Conservation (phyloP, 2,888 invertebrate genomes). For the Aproaerema taeniolella region DNA sequence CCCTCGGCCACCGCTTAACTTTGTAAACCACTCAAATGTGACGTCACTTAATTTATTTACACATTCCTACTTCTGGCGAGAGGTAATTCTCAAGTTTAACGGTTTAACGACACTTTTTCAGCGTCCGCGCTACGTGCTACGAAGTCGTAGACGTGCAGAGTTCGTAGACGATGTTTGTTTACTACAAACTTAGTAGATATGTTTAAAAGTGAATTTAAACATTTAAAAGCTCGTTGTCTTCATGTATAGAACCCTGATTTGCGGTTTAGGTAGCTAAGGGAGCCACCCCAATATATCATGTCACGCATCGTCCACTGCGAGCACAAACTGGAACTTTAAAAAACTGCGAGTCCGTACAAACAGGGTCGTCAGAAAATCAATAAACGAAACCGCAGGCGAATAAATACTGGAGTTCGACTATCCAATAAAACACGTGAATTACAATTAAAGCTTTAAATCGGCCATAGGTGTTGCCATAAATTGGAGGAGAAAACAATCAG, state of each 20-base stretch:
- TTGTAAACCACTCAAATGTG: constrained; percentile 65
- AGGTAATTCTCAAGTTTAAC: constrained; percentile 49
- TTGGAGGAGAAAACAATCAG: constrained; percentile 75
- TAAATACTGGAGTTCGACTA: constrained; percentile 67
- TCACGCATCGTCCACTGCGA: constrained; percentile 30
- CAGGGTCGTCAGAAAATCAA: constrained; percentile 58
- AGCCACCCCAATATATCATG: constrained; percentile 31
- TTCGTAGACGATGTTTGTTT: no score
- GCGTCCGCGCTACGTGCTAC: constrained; percentile 48
- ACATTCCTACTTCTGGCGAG: constrained; percentile 54
- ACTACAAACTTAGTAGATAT: no score
- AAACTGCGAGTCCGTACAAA: constrained; percentile 41
- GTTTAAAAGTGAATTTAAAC: no score
- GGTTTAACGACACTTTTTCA: constrained; percentile 61
- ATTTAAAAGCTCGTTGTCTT: no score
- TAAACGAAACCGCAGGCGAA: constrained; percentile 67
- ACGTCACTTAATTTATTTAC: constrained; percentile 78
- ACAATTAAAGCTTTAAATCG: constrained; percentile 78
- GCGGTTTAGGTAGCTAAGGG: neutral
- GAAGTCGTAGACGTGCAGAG: constrained; percentile 31
- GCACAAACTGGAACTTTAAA: constrained; percentile 40
- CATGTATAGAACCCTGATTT: no score
- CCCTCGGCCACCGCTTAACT: constrained; percentile 63
- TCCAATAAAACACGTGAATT: constrained; percentile 77
- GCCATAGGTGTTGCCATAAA: constrained; percentile 78